phyloP scores from a whole-genome alignment of 1,140 invertebrate genomes.

The Globodera ellingtonae region DNA sequence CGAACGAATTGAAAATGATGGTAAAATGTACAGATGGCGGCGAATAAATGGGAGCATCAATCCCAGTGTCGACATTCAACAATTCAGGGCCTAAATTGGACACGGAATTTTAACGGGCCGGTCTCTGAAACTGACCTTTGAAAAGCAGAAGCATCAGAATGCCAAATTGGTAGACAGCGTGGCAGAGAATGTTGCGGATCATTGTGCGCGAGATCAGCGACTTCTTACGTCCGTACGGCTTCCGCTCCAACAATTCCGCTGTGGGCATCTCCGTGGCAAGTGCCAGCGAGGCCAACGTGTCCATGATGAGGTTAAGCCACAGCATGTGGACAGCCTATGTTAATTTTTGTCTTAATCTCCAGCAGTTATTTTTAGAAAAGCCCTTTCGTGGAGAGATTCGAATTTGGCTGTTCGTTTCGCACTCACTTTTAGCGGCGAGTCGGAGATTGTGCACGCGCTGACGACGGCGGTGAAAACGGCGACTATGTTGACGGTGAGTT shows the following conservation, averaged over 20 bases:
- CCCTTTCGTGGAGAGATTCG: too few relatives aligned
- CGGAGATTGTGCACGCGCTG: conserved; percentile 69
- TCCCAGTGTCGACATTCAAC: conserved; percentile 87
- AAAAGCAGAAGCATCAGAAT: conserved; percentile 93
- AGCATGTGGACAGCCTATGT: conserved; percentile 97
- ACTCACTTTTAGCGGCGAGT: conserved; percentile 30
- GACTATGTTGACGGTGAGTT: conserved; percentile 96
- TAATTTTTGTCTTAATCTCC: too few relatives aligned
- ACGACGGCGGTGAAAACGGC: conserved; percentile 97
- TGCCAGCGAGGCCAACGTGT: conserved; percentile 96
- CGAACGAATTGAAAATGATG: conserved; percentile 87
- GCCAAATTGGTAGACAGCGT: conserved; percentile 91
- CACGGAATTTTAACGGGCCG: too few relatives aligned
- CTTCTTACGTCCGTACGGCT: conserved; percentile 97
- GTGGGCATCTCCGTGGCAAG: conserved; percentile 97
- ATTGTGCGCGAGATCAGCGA: conserved; percentile 96
- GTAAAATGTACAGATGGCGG: conserved; percentile 94
- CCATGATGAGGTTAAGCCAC: conserved; percentile 99
- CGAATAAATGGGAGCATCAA: conserved; percentile 73
- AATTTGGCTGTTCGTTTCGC: not conserved
- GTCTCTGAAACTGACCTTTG: conserved; percentile 70
- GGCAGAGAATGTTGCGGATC: conserved; percentile 99
- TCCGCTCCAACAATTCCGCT: conserved; percentile 86
- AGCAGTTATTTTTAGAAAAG: too few relatives aligned
- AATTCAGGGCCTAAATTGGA: conserved; percentile 76